A percentile compares a stretch with the other conserved stretches of the same genome.
These are phyloP conservation scores for Oncopodura yosiiana DNA, from an alignment of 1,140 invertebrate genomes.

Conservation along the genomic window DNA sequence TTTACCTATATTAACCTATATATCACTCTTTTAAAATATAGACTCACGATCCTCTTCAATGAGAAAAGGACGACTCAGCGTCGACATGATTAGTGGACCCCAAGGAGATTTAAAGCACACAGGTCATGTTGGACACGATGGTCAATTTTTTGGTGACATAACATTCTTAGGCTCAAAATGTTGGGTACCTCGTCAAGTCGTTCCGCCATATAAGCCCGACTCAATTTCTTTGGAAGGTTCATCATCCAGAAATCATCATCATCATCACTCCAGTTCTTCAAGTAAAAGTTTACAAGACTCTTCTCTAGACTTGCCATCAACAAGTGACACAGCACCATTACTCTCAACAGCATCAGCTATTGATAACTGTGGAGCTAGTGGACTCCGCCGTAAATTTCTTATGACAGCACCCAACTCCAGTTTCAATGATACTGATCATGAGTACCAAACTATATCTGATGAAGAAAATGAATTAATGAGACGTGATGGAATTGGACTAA, in stretches of 20 bases:
- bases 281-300: conserved; percentile 11
- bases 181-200: conserved; percentile 65
- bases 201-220: conserved; percentile 70
- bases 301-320: not conserved
- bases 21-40: conserved; percentile 11
- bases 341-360: too few relatives aligned
- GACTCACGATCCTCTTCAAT: conserved; percentile 30
- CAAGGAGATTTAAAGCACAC: conserved; percentile 96
- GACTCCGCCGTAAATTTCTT: conserved; percentile 17
- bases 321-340: conserved; percentile 27
- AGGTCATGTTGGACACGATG: conserved; percentile 91
- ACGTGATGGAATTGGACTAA: conserved; percentile 14
- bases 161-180: conserved; percentile 62
- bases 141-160: conserved; percentile 91
- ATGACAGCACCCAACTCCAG: not conserved
- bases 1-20: conserved; percentile 3
- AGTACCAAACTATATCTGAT: conserved; percentile 87
- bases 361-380: conserved; percentile 17
- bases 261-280: not conserved
- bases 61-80: conserved; percentile 52
- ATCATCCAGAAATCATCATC: not conserved
- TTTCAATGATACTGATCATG: conserved; percentile 50
- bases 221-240: conserved; percentile 16
- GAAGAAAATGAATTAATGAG: conserved; percentile 52
- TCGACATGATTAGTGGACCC: conserved; percentile 92